Evolutionary conservation across 2,797 vertebrate genomes (phyloP), one percentile per base, ranked within the genome.

Genomic region (Apodemus agrarius): DNA sequence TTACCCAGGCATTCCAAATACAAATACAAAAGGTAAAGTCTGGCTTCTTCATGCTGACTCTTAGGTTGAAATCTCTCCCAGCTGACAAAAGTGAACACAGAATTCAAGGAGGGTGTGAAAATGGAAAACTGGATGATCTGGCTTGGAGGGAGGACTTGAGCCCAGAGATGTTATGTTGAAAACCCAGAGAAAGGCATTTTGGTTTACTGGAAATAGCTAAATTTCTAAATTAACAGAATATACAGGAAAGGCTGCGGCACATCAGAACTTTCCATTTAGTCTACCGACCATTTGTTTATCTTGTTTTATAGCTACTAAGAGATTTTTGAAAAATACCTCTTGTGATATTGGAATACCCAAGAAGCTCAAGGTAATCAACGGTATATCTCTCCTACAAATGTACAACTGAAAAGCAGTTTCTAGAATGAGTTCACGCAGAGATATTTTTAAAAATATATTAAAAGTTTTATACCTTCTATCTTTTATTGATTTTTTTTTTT

Each of bases 51-150:
- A 78, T 84, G 72, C 29, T n/a, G 85, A 88, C 17, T 52, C 43
- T 84, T 31, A 65, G 90, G 90, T 93, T 97, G 95, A 92, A 43
- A 96, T 90, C 19, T 1, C 79, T 94, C 92, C 85, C 75, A 93
- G 37, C 43, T 94, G 61, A 89, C 63, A 10, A 85, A 46, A 4
- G 13, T 88, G 40, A 96, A 86, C 59, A 93, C 75, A 54, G 96
- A 94, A 84, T 81, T 96, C 24, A 40, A 3, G 43, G 54, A 96
- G 21, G 80, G 37, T 59, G 34, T 84, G 90, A 94, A 84, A 93
- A 46, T 95, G 81, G 84, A 93, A 97, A 96, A 59, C 61, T 79
- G 43, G 37, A 90, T 17, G 21, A 43, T 54, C 80, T 19, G 29
- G n/a, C 37, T 96, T 59, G 46, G 61, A 75, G 91, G 21, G 54